Base-by-base conservation (phyloP, 1,140 invertebrate genomes). In the Atta texana region DNA sequence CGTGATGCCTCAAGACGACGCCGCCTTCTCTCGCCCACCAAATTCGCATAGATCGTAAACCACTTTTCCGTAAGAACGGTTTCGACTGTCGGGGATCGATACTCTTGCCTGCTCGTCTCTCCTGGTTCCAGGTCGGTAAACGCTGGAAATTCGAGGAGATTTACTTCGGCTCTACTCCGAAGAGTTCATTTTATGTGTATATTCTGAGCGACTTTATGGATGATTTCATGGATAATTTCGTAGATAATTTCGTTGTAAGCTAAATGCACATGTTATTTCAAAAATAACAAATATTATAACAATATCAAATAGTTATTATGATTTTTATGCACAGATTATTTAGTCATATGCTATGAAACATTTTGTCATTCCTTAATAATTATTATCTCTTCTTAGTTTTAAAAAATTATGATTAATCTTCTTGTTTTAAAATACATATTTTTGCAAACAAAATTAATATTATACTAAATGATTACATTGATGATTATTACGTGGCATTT, bases 381-480 rank as follows among this genome's bases (percentile, higher is more conserved):
- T 51, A 68, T 68, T 39, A 24, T 49, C 5, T 69, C 39, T 34
- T 49, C 18, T 69, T 16, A 1, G 0, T 68, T 1, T 24, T 24
- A 44, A 39, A 44, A 59, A 39, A 61, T 61, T 39, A 59, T 57
- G 2, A 34, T 39, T n/a, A n/a, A 12, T 75, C 2, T 59, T 74
- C 10, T 21, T 39, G 34, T 39, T 57, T 75, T 57, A 18, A 39
- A 24, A 75, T 6, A 39, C 10, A 57, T 75, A 39, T 16, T 59
- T 63, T 68, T 55, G 74, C 55, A 80, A 88, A 74, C 57, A 28
- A 39, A 89, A 88, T 69, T 89, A 89, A 89, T 86, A 88, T 80
- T 66, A 74, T 57, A 87, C 59, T 66, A 89, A 69, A 88, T 88
- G 66, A 85, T 89, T 84, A 34, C 31, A 34, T 34, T 24, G 6